phyloP scores from a whole-genome alignment of 2,888 invertebrate genomes.

The Drosophila falleni region DNA sequence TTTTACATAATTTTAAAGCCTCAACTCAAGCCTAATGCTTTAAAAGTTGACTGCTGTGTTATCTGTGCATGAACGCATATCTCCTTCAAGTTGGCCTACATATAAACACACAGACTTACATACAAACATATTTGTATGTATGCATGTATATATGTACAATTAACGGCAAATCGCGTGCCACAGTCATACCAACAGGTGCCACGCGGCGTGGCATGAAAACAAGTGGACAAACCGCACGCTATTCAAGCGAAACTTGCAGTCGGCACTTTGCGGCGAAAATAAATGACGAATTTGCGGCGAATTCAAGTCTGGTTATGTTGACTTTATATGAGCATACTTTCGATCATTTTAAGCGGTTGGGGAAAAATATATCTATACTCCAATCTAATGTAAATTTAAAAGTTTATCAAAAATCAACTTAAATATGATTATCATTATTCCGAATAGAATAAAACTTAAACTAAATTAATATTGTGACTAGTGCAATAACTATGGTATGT shows the following conservation, averaged over 20 bases:
- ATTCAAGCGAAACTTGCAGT: conserved; percentile 38
- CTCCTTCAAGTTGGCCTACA: conserved; percentile 26
- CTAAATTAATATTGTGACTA: too few species aligned
- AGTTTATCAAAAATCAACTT: too few species aligned
- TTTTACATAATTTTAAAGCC: conserved; percentile 48
- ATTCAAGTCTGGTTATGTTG: conserved; percentile 26
- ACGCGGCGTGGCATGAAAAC: conserved; percentile 54
- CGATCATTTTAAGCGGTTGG: conserved; percentile 10
- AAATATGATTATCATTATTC: too few species aligned
- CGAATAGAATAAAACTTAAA: too few species aligned
- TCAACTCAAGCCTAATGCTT: conserved; percentile 1
- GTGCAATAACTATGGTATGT: too few species aligned
- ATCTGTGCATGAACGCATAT: conserved; percentile 19
- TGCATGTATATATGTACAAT: conserved; percentile 16
- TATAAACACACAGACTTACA: conserved; percentile 11
- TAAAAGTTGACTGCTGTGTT: too few species aligned
- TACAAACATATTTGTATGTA: conserved; percentile 1
- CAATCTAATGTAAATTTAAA: too few species aligned
- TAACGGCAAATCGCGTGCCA: conserved; percentile 67
- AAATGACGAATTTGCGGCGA: conserved; percentile 34
- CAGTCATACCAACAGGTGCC: conserved; percentile 71
- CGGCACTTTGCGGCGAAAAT: conserved; percentile 47
- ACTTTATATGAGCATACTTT: conserved; percentile 10
- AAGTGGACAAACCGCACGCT: conserved; percentile 46
- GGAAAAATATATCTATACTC: too few species aligned